phyloP scores from a whole-genome alignment of 1,140 invertebrate genomes.

The Solenopsis invicta region DNA sequence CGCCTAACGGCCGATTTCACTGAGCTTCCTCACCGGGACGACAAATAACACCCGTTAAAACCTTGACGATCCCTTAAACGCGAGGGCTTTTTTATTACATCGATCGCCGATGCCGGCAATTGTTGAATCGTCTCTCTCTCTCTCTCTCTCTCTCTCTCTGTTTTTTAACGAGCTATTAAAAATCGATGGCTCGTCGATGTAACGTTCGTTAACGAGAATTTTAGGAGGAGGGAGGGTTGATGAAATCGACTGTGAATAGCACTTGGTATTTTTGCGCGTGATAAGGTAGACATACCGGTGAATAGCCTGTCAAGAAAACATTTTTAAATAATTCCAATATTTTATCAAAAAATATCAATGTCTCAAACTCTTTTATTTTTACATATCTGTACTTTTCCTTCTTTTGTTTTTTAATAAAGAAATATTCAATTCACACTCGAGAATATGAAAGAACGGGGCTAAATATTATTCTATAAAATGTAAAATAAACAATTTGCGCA shows the following conservation, averaged over 20 bases:
- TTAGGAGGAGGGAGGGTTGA: neutral
- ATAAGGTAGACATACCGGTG: constrained; percentile 20
- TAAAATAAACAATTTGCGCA: constrained; percentile 13
- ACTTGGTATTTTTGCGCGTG: constrained; percentile 16
- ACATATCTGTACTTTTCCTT: neutral
- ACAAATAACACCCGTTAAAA: constrained; percentile 50
- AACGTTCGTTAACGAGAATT: constrained; percentile 56
- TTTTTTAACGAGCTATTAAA: constrained; percentile 59
- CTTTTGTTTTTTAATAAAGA: constrained; percentile 23
- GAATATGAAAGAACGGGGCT: neutral
- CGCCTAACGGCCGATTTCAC: constrained; percentile 42
- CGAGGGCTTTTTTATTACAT: constrained; percentile 14
- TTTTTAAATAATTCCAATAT: constrained; percentile 24
- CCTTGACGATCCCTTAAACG: constrained; percentile 38
- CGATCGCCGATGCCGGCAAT: neutral
- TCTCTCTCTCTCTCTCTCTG: constrained; percentile 20
- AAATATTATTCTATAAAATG: constrained; percentile 34
- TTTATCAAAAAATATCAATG: constrained; percentile 17
- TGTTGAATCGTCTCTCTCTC: constrained; percentile 31
- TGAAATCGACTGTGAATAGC: constrained; percentile 40
- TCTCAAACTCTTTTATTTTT: neutral
- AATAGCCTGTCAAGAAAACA: constrained; percentile 26
- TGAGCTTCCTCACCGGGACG: constrained; percentile 19
- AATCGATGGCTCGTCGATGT: constrained; percentile 41
- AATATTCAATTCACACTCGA: constrained; percentile 5